Evolutionary conservation across 2,797 vertebrate species (phyloP), one percentile per base, ranked within the genome.

Genomic region (Crenuchus spilurus): DNA sequence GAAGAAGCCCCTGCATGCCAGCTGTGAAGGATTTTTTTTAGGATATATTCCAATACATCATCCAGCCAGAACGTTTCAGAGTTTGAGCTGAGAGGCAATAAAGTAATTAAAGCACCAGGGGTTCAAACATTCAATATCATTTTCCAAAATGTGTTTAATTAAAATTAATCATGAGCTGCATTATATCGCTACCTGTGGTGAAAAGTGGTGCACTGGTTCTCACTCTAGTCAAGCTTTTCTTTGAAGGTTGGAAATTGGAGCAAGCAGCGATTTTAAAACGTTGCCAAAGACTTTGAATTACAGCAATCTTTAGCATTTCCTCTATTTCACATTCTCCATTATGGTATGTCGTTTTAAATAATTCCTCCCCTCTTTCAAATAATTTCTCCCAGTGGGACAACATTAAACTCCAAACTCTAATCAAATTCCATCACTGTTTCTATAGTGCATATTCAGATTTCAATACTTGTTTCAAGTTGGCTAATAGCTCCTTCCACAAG

Each of bases 61-160:
- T 80, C 82, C 77, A 84, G 78, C 83, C 79, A 84, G 78, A 84
- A 74, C 70, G 70, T 85, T 86, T 84, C 79, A 80, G 80, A 84
- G 79, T 83, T 81, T 77, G 77, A 83, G 80, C 79, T 83, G 80
- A 85, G 81, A 86, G 82, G 84, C 84, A 86, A 82, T 80, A 81
- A 85, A 85, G 84, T 84, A 84, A 86, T 87, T 87, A 87, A 84
- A 86, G 74, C 84, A 85, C 81, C 82, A 76, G 86, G 86, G 81
- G 84, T 83, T 89, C 87, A 86, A 86, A 88, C 85, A 89, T 89
- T 91, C 85, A 87, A 88, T 90, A 84, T 87, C 81, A 85, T 90
- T 90, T 87, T 88, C 82, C 84, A 88, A 88, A 92, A 92, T 87
- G 88, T 87, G 89, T 91, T 90, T 92, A 90, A 92, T 92, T 91